Percentiles rank a stretch among this genome's conserved stretches.
Conservation (phyloP, 2,888 invertebrate genomes). For the Sesia bembeciformis region DNA sequence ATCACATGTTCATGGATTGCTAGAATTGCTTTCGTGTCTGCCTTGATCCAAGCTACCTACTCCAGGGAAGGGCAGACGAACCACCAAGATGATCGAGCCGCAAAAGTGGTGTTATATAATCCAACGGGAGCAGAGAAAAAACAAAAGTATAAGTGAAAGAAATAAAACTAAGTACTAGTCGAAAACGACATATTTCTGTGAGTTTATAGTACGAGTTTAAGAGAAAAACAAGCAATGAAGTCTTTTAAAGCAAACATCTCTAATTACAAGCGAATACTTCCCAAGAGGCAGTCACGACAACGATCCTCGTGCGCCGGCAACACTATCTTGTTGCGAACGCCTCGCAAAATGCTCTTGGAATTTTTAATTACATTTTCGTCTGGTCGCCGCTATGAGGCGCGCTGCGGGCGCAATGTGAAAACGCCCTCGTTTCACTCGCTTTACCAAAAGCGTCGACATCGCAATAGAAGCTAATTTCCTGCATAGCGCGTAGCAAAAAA, state of each 20-base stretch:
- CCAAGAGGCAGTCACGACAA: constrained; percentile 65
- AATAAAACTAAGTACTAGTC: not conserved
- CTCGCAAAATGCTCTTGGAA: constrained; percentile 71
- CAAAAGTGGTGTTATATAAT: not conserved
- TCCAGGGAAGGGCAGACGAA: constrained; percentile 9
- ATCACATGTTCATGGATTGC: constrained; percentile 96
- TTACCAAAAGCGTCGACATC: constrained; percentile 70
- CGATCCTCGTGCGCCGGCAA: constrained; percentile 56
- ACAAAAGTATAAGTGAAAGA: constrained; percentile 11
- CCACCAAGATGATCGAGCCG: not conserved
- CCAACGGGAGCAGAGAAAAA: constrained; percentile 18
- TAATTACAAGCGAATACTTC: constrained; percentile 68
- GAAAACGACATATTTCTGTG: constrained; percentile 27
- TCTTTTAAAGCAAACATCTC: constrained; percentile 55
- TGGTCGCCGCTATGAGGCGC: constrained; percentile 63
- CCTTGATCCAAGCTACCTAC: constrained; percentile 96
- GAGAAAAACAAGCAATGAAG: constrained; percentile 42
- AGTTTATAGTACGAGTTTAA: constrained; percentile 20
- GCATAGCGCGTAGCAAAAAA: constrained; percentile 67
- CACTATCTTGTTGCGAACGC: constrained; percentile 70
- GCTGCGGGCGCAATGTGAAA: constrained; percentile 51
- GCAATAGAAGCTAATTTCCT: constrained; percentile 75
- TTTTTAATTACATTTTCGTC: constrained; percentile 75
- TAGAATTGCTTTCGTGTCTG: constrained; percentile 93
- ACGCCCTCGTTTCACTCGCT: constrained; percentile 66